These are phyloP conservation scores for Gerosis bhagava DNA, from an alignment of 2,888 invertebrate genomes.

Conservation along the genomic window DNA sequence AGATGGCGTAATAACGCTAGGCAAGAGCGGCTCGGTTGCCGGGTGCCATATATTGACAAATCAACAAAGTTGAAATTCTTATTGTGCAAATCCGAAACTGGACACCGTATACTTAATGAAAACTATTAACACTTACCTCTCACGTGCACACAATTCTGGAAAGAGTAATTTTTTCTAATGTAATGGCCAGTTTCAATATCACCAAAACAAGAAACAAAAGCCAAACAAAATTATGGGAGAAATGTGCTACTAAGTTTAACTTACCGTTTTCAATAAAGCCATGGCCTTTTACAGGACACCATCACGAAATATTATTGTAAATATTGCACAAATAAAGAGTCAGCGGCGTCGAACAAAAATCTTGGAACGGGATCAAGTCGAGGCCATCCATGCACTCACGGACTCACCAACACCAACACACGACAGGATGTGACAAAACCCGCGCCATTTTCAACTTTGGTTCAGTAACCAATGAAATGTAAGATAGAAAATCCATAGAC, in stretches of 20 bases:
- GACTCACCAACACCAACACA: conserved; percentile 67
- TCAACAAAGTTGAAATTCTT: conserved; percentile 65
- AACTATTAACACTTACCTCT: conserved; percentile 77
- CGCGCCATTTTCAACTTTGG: conserved; percentile 66
- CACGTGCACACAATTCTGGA: conserved; percentile 80
- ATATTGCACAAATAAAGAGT: conserved; percentile 62
- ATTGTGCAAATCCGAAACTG: conserved; percentile 60
- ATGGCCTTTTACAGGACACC: conserved; percentile 81
- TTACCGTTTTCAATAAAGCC: conserved; percentile 84
- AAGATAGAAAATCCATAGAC: conserved; percentile 43
- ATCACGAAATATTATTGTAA: conserved; percentile 74
- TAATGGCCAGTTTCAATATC: conserved; percentile 82
- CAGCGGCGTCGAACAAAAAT: conserved; percentile 61
- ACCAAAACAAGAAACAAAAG: conserved; percentile 83
- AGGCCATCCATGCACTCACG: conserved; percentile 70
- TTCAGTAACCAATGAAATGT: conserved; percentile 51
- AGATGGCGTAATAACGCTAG: conserved; percentile 80
- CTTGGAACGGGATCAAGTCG: conserved; percentile 70
- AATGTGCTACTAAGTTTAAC: conserved; percentile 52
- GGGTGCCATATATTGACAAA: conserved; percentile 80
- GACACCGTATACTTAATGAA: conserved; percentile 60
- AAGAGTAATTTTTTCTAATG: conserved; percentile 82
- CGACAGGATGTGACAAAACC: conserved; percentile 79
- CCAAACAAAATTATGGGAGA: conserved; percentile 71
- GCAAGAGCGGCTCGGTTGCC: conserved; percentile 59